These are phyloP conservation scores for Laupala kohalensis DNA, from an alignment of 1,140 invertebrate genomes.

Conservation along the genomic window DNA sequence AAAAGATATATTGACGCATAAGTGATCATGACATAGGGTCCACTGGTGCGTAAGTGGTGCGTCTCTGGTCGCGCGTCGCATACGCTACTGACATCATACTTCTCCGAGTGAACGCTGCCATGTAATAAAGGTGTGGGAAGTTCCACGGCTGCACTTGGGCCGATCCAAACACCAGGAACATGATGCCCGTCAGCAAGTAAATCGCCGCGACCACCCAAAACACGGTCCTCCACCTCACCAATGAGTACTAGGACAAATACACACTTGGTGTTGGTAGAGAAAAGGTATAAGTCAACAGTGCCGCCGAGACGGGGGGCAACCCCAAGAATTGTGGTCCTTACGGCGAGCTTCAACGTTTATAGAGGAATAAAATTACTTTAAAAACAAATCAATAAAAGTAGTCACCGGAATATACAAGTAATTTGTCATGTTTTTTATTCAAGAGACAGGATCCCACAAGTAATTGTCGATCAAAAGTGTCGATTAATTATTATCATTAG, in stretches of 20 bases:
- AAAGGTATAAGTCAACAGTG: not conserved
- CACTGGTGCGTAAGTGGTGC: too few species aligned
- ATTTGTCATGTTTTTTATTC: too few species aligned
- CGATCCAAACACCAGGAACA: conserved; percentile 53
- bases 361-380: not conserved
- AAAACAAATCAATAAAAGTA: not conserved
- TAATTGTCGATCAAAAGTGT: too few species aligned
- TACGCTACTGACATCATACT: too few species aligned
- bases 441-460: too few species aligned
- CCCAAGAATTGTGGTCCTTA: not conserved
- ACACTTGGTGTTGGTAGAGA: too few species aligned
- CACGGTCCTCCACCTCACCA: not conserved
- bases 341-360: not conserved
- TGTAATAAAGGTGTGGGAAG: not conserved
- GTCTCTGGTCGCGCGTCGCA: too few species aligned
- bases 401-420: not conserved
- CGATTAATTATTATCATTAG: too few species aligned
- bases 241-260: not conserved
- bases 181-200: conserved; percentile 49
- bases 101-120: too few species aligned
- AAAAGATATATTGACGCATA: too few species aligned
- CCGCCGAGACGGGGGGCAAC: not conserved
- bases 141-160: conserved; percentile 53
- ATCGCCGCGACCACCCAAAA: conserved; percentile 31
- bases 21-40: too few species aligned